A percentile compares a stretch with the other conserved stretches of the same genome.
phyloP scores from a whole-genome alignment of 2,797 vertebrate genomes.

The Florisuga fusca region DNA sequence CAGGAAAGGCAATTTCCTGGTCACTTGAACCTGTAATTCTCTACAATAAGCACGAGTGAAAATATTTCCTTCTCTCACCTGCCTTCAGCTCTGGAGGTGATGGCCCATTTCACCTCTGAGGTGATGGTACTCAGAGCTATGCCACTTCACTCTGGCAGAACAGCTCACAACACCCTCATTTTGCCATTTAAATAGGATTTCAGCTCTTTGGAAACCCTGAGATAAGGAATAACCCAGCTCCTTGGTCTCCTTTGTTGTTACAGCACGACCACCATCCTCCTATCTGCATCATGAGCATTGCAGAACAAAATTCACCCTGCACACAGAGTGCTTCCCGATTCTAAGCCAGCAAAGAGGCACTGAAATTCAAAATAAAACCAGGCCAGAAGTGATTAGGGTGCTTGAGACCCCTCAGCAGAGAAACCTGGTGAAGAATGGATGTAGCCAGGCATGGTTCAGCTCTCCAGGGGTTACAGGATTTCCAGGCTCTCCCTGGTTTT shows the following conservation, averaged over 20 bases:
- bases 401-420: not conserved
- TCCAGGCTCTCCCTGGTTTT: not conserved
- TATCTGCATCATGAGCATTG: rapidly evolving
- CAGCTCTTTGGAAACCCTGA: not conserved
- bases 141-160: rapidly evolving
- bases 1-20: rapidly evolving
- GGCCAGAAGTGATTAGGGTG: not conserved
- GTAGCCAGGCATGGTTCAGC: rapidly evolving
- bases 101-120: not conserved
- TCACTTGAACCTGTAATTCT: not conserved
- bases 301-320: not conserved
- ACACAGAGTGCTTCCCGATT: not conserved
- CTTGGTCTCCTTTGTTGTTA: not conserved
- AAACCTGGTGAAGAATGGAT: not conserved
- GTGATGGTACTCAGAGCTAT: not conserved
- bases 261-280: not conserved
- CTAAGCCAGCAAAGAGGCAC: not conserved
- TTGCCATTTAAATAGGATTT: not conserved
- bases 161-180: not conserved
- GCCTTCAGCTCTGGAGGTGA: not conserved
- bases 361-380: not conserved
- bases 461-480: not conserved
- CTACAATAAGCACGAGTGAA: not conserved
- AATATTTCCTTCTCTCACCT: not conserved
- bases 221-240: not conserved